Evolutionary conservation across 1,140 invertebrate species (phyloP), one percentile per base, ranked within the genome.

Genomic region (Hyles vespertilio): DNA sequence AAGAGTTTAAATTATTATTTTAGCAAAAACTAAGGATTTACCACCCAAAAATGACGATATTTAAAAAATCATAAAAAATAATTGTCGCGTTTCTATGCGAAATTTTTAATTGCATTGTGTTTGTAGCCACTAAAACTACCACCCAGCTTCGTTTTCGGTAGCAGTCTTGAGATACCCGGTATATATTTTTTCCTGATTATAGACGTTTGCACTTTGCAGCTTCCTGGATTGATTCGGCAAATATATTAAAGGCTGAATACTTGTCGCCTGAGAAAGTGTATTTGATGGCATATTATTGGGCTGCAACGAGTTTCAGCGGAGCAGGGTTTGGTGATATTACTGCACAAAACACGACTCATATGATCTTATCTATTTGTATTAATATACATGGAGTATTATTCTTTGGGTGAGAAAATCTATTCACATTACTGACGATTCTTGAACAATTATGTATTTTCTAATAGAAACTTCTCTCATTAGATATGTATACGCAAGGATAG

Each of bases 291-390:
- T 81, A 87, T 62, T 90, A 90, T 69, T 90, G 86, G 84, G 67
- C 79, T n/a, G 81, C 86, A 2, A 72, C 79, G 6, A 87, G 80
- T 59, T 84, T 90, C 56, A 87, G 79, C 34, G 81, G 81, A 54
- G 80, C 82, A 36, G 87, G 87, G 22, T 89, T 90, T 64, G 88
- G 89, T 56, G 89, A 90, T 70, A 78, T 90, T 63, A 85, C 77
- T 32, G 77, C 89, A 12, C 80, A 89, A 67, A 75, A 84, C 52
- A 79, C 78, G 56, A 67, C 67, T 59, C 79, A 85, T 65, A 78
- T 87, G 74, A 61, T 89, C 46, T 70, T 89, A 36, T 79, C 80
- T 49, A 85, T 87, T 67, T 82, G 78, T 59, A 77, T 83, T 55
- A 84, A 74, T 56, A 67, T 89, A 67, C 87, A 84, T 66, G 87